phyloP scores from a whole-genome alignment of 2,113 vertebrate genomes.

The Sprattus sprattus region DNA sequence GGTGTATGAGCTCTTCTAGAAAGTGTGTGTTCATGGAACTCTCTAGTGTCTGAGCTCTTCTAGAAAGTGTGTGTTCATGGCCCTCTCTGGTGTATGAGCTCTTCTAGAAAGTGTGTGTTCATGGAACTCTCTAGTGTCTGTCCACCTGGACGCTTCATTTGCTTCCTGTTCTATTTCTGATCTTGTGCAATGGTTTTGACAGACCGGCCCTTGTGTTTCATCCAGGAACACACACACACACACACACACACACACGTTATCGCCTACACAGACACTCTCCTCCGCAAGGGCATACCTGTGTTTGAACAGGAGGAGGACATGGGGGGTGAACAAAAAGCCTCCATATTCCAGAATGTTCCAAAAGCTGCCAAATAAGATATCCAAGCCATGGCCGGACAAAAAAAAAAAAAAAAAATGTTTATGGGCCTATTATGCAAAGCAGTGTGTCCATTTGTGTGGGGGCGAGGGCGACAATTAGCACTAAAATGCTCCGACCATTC shows the following conservation, averaged over 20 bases:
- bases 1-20: not conserved
- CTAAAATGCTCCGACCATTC: constrained; percentile 21
- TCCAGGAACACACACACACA: constrained; percentile 5
- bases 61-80: constrained; percentile 3
- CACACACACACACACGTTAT: not conserved
- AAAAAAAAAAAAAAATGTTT: not conserved
- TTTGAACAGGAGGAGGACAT: no score
- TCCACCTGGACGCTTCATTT: not conserved
- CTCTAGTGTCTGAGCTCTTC: not conserved
- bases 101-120: not conserved
- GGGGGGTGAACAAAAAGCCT: not conserved
- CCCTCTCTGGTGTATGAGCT: not conserved
- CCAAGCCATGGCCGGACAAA: not conserved
- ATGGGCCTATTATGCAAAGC: constrained; percentile 29
- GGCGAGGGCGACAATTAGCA: constrained; percentile 24
- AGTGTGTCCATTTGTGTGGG: constrained; percentile 4
- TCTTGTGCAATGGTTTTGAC: not conserved
- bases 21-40: not conserved
- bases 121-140: not conserved
- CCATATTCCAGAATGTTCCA: not conserved
- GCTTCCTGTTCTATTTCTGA: not conserved
- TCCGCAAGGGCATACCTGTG: constrained; percentile 38
- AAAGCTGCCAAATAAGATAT: not conserved
- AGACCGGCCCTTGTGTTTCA: not conserved
- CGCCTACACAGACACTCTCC: constrained; percentile 24